phyloP scores from a whole-genome alignment of 35 echinoderm and acorn worm genomes.

The Anneissia japonica region DNA sequence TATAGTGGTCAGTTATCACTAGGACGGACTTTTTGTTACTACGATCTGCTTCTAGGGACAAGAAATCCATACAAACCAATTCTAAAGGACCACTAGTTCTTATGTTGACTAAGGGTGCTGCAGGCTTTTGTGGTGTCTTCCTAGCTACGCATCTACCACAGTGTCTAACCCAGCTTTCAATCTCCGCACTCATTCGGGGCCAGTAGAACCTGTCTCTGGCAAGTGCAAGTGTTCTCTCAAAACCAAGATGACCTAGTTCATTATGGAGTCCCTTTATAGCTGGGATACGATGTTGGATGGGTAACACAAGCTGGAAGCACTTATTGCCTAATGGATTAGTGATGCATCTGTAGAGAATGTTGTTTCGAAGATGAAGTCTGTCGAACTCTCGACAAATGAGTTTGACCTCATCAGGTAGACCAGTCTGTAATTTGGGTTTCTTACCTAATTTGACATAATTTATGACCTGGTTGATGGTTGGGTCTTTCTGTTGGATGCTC shows the following conservation, averaged over 20 bases:
- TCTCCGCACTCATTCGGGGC: conserved; percentile 30
- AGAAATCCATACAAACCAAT: conserved; percentile 14
- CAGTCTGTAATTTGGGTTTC: neutral
- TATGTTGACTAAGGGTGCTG: conserved; percentile 13
- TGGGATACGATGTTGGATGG: neutral
- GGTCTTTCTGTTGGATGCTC: neutral
- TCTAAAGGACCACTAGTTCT: neutral
- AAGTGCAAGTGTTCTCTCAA: conserved; percentile 22
- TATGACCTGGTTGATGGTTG: neutral
- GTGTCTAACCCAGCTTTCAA: conserved; percentile 21
- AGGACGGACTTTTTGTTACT: neutral
- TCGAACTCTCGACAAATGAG: conserved; percentile 15
- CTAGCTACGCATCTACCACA: conserved; percentile 39
- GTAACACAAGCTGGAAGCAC: conserved; percentile 34
- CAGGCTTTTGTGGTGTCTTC: conserved; percentile 1
- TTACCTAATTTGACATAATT: neutral
- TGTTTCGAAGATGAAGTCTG: conserved; percentile 5
- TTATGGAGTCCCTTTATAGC: conserved; percentile 27
- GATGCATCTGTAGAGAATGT: conserved; percentile 21
- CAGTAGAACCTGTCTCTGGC: conserved; percentile 43
- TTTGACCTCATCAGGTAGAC: neutral
- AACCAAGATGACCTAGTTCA: conserved; percentile 28
- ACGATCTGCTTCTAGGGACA: neutral
- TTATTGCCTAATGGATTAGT: neutral
- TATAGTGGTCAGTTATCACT: neutral